Conservation (phyloP, 2,888 invertebrate genomes). For the Crematogaster levior region DNA sequence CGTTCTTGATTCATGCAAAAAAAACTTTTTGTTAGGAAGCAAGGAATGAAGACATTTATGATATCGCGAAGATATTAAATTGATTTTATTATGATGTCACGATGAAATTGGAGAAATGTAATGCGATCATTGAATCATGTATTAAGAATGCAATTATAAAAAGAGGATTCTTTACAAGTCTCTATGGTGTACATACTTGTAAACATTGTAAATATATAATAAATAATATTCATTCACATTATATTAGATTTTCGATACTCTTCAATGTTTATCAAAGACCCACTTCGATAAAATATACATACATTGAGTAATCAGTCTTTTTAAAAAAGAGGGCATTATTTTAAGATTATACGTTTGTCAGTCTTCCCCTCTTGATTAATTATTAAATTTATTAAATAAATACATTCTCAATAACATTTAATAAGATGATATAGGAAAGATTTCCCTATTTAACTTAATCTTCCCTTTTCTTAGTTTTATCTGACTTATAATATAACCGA, state of each 20-base stretch:
- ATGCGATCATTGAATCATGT: constrained; percentile 3
- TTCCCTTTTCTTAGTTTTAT: constrained; percentile 22
- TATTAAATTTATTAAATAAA: constrained; percentile 83
- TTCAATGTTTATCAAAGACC: background rate
- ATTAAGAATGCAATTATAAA: constrained; percentile 40
- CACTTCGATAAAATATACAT: constrained; percentile 30
- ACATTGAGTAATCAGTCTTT: constrained; percentile 56
- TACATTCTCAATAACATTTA: constrained; percentile 76
- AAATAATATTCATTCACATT: background rate
- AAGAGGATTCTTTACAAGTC: background rate
- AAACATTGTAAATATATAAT: constrained; percentile 36
- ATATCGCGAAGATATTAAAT: constrained; percentile 4
- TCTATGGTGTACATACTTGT: constrained; percentile 17
- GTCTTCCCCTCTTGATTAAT: constrained; percentile 74
- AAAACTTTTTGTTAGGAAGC: constrained; percentile 22
- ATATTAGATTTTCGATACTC: constrained; percentile 5
- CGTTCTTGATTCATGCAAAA: constrained; percentile 6
- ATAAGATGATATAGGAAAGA: constrained; percentile 62
- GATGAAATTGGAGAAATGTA: background rate
- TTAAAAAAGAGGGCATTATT: constrained; percentile 63
- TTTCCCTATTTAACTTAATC: constrained; percentile 60
- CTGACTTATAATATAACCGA: constrained; percentile 4
- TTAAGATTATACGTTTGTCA: constrained; percentile 63
- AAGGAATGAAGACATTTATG: constrained; percentile 1
- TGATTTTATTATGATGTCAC: constrained; percentile 2